Conservation (phyloP, 2,797 vertebrate species). For the Hoplostethus mediterraneus region DNA sequence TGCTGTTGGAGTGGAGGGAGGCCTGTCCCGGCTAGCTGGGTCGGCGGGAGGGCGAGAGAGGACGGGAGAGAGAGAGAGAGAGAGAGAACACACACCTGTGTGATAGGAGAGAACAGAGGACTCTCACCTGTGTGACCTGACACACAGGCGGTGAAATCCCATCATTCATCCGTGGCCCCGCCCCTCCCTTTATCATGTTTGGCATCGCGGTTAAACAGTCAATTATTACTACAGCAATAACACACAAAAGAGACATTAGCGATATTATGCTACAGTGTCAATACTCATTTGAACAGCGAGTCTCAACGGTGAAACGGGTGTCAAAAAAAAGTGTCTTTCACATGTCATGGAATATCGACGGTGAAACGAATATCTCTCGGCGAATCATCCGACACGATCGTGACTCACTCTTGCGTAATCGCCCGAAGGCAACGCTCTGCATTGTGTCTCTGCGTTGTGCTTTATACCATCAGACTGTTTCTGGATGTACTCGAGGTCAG, state of each 20-base stretch:
- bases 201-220: slow-evolving; percentile 25
- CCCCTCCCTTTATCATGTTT: slow-evolving; percentile 28
- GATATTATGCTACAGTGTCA: too few species aligned
- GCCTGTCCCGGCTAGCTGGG: slow-evolving; percentile 78
- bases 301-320: too few species aligned
- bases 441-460: slow-evolving; percentile 16
- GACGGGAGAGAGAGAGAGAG: slow-evolving; percentile 41
- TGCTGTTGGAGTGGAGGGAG: slow-evolving; percentile 71
- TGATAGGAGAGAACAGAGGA: slow-evolving; percentile 55
- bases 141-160: slow-evolving; percentile 52
- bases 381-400: slow-evolving; percentile 11
- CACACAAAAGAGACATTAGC: too few species aligned
- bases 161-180: slow-evolving; percentile 12
- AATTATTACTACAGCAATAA: background rate
- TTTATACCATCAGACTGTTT: slow-evolving; percentile 47
- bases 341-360: background rate
- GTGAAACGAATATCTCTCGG: background rate
- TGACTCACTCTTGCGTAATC: slow-evolving; percentile 49
- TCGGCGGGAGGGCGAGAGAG: slow-evolving; percentile 52
- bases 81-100: slow-evolving; percentile 75
- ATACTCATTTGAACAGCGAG: too few species aligned
- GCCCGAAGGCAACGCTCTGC: slow-evolving; percentile 44
- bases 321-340: background rate
- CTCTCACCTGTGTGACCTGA: slow-evolving; percentile 65
- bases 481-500: slow-evolving; percentile 38